Evolutionary conservation across 1,140 invertebrate species (phyloP), one percentile per base, ranked within the genome.

Genomic region (Apocrypta bakeri): DNA sequence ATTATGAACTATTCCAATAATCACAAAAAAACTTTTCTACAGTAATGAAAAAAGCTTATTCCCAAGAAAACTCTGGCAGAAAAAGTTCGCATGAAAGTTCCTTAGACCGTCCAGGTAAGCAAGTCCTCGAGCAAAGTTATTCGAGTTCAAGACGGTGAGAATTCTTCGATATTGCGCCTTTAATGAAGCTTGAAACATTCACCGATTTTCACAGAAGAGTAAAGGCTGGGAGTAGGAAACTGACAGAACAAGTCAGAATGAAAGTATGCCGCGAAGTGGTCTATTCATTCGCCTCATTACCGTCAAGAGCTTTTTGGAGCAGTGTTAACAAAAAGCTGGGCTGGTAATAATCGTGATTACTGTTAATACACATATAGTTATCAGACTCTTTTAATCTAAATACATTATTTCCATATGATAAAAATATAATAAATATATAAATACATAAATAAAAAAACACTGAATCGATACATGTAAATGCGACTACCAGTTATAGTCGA

Each of bases 101-200:
- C 12, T 37, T 61, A 75, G 72, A 61, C 42, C 48, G 74, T 37
- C 48, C 14, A 56, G 33, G 74, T 76, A 76, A 64, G 3, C 33
- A 56, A 74, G 72, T 56, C 74, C 56, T 7, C 74, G 14, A 76
- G 74, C 56, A 81, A 85, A 88, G 79, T 86, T 85, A 83, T 82
- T 85, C 33, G 79, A 88, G 79, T 85, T 84, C 64, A 76, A 85
- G 84, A 63, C 66, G 80, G 77, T 69, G 71, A 83, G 85, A 83
- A 84, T 87, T 86, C 85, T 86, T 87, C 85, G 82, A 86, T 88
- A 87, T 85, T 85, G 82, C 83, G 73, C 76, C 72, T 88, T 86
- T 86, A 88, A 87, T 85, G 84, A 89, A 89, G 86, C 86, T 86
- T 86, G 78, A 88, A 88, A 88, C 88, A 85, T 85, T 85, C 84